Evolutionary conservation across 2,113 vertebrate species (phyloP), one percentile per base, ranked within the genome.

Genomic region (Odontesthes bonariensis): DNA sequence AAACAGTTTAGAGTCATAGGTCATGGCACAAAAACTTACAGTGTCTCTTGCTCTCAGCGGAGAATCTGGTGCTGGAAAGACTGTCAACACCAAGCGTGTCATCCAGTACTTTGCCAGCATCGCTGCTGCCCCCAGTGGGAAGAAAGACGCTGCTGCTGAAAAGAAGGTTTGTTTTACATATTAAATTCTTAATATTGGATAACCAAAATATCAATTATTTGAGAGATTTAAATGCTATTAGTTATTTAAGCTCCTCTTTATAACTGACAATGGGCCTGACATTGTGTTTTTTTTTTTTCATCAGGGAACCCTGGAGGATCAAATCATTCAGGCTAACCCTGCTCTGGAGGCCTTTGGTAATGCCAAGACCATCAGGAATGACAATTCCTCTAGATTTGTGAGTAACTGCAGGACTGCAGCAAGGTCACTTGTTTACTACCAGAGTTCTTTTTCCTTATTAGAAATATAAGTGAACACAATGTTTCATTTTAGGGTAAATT

Each of bases 21-120:
- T 55, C 22, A 44, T 52, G 19, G 14, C 19, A 19, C 63, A 42
- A 65, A 75, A 12, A 49, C 13, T 10, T 53, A 52, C 19, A 55
- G 11, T 73, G 13, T 84, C n/a, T 69, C 32, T 6, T 61, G 3
- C 0, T 58, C 53, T 60, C 78, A 97, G 96, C 0, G 96, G 96
- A 95, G 96, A 97, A 96, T 97, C 96, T 0, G 96, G 96, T 58
- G 96, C 95, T 0, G 96, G 96, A 84, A 97, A 97, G 91, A 97
- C 96, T 63, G 96, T 97, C 55, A 97, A 97, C 92, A 97, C 96
- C 11, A 97, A 97, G 38, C 91, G 96, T 59, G 96, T 97, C 77
- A 96, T 97, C 86, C 96, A 97, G 53, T 97, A 97, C 81, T 97
- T 97, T 46, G 96, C 96, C 86, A 96, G 94, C 81, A 97, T 97